Evolutionary conservation across 2,888 invertebrate species (phyloP).

Genomic region (Limnephilus auricula): DNA sequence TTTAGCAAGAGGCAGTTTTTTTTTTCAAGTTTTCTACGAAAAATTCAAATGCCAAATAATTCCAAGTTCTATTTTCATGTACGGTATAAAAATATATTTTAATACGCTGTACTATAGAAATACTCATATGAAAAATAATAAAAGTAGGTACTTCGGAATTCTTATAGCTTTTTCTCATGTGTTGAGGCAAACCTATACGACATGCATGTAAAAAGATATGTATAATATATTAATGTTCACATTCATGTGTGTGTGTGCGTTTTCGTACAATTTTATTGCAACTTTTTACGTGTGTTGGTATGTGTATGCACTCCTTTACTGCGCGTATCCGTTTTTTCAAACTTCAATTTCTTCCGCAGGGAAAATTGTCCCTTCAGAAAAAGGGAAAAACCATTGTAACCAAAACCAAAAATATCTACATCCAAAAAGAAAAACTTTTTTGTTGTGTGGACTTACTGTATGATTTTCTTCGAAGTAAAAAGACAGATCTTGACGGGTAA

Average conservation of each 20-base stretch:
- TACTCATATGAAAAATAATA: conserved; percentile 63
- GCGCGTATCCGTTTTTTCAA: not conserved
- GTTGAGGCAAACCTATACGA: not conserved
- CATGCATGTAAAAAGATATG: conserved; percentile 18
- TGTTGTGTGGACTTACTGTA: not conserved
- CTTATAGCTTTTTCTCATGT: conserved; percentile 62
- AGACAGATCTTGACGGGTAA: conserved; percentile 19
- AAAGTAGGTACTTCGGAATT: conserved; percentile 60
- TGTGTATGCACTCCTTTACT: conserved; percentile 46
- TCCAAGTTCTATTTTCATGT: not conserved
- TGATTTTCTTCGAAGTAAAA: not conserved
- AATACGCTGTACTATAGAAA: conserved; percentile 33
- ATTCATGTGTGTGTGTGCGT: conserved; percentile 50
- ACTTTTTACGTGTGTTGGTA: conserved; percentile 56
- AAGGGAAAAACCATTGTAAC: not conserved
- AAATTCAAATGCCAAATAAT: not conserved
- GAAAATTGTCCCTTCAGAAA: not conserved
- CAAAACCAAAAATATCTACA: not conserved
- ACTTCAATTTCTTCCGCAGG: not conserved
- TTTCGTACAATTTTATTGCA: conserved; percentile 52
- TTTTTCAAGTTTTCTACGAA: not conserved
- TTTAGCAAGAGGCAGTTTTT: not conserved
- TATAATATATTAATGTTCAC: conserved; percentile 3
- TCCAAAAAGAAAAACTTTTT: not conserved
- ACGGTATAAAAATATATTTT: conserved; percentile 45